phyloP scores from a whole-genome alignment of 2,113 vertebrate genomes.

The Tragulus kanchil region DNA sequence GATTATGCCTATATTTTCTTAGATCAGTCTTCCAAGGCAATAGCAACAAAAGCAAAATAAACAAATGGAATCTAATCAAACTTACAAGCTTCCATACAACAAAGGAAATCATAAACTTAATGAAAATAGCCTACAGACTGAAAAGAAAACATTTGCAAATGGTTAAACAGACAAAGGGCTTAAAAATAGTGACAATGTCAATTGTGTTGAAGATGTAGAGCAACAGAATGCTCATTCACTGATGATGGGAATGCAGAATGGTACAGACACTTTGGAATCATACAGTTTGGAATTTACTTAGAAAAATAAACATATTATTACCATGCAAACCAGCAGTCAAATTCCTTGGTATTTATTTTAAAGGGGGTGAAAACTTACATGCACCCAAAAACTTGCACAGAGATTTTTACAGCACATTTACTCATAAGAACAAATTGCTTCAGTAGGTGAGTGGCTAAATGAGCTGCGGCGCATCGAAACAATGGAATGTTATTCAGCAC shows the following conservation, averaged over 20 bases:
- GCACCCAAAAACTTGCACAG: neutral
- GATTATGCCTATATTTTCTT: neutral
- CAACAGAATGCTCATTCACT: neutral
- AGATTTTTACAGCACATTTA: neutral
- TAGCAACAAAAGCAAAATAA: neutral
- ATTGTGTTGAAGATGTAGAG: neutral
- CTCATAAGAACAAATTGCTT: neutral
- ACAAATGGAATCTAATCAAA: neutral
- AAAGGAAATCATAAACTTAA: neutral
- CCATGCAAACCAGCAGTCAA: neutral
- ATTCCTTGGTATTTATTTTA: neutral
- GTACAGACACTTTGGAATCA: neutral
- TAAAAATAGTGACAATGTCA: neutral
- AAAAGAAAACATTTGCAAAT: neutral
- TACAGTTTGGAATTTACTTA: neutral
- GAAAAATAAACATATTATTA: constrained; percentile 23
- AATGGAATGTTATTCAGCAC: neutral
- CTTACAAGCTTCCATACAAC: neutral
- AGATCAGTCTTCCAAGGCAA: neutral
- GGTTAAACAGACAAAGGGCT: neutral
- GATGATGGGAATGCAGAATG: neutral
- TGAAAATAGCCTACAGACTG: neutral
- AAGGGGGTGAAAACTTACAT: neutral
- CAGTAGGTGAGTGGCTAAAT: neutral
- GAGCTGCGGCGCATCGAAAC: neutral